Percentiles rank a stretch among this genome's conserved stretches.
These are phyloP conservation scores for Cliona cf. orientalis DNA, from an alignment of 37 sponge, comb jelly and placozoan genomes.

Conservation along the genomic window DNA sequence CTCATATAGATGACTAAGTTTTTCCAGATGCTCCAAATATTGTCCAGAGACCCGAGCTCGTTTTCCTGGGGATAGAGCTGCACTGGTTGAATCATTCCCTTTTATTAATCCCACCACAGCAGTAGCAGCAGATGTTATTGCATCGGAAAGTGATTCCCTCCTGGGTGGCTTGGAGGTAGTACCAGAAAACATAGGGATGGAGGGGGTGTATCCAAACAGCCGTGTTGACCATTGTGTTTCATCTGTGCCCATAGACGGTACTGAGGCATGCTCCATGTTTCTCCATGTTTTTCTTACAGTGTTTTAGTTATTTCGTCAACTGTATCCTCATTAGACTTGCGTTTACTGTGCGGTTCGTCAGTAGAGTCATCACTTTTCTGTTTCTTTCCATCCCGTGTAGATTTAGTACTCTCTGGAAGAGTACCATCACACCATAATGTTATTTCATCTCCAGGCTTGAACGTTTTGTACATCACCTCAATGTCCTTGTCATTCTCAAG, in stretches of 20 bases:
- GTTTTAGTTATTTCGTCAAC: not conserved
- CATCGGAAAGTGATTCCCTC: not conserved
- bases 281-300: not conserved
- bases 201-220: constrained; percentile 4
- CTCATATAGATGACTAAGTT: not conserved
- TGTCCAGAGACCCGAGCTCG: not conserved
- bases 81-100: not conserved
- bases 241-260: constrained; percentile 10
- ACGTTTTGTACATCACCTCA: constrained; percentile 11
- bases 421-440: no score
- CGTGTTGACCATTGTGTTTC: not conserved
- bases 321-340: not conserved
- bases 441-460: not conserved
- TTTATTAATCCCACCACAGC: constrained; percentile 1
- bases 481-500: not conserved
- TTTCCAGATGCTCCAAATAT: constrained; percentile 3
- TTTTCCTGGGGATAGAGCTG: not conserved
- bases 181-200: not conserved
- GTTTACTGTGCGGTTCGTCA: not conserved
- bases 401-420: not conserved
- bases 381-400: not conserved
- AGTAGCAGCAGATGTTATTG: not conserved
- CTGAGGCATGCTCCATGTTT: constrained; percentile 3
- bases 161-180: not conserved
- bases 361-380: not conserved